These are phyloP conservation scores for Triplophysa yarkandensis DNA, from an alignment of 2,797 vertebrate genomes.

Conservation along the genomic window DNA sequence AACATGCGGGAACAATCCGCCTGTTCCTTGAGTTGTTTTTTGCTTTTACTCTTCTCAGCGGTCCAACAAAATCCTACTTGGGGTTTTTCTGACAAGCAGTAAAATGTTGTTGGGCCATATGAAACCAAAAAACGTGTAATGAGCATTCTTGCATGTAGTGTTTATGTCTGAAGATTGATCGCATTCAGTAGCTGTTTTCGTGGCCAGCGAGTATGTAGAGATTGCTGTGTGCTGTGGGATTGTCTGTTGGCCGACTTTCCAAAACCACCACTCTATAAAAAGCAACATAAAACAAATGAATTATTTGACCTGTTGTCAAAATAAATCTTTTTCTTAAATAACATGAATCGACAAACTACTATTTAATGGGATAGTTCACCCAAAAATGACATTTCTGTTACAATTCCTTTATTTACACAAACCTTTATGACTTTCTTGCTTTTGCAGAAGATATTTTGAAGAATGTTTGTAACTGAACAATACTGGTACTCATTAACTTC, in stretches of 20 bases:
- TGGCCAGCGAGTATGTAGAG: constrained; percentile 97
- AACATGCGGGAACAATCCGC: not conserved
- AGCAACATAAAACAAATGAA: constrained; percentile 35
- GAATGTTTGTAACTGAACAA: no score
- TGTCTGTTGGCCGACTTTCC: constrained; percentile 95
- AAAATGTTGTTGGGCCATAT: not conserved
- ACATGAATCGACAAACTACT: no score
- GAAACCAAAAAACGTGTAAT: not conserved
- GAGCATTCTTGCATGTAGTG: constrained; percentile 13
- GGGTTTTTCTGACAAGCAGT: not conserved
- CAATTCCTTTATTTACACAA: no score
- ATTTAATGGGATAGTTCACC: not conserved
- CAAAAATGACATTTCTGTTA: no score
- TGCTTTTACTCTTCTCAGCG: not conserved
- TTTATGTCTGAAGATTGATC: constrained; percentile 23
- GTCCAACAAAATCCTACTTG: not conserved
- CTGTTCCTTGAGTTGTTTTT: not conserved
- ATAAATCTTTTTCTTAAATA: not conserved
- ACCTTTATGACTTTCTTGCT: no score
- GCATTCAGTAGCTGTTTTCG: constrained; percentile 95
- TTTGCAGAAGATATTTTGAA: no score
- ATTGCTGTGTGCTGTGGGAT: constrained; percentile 97
- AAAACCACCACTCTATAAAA: constrained; percentile 90
- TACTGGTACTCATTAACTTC: no score
- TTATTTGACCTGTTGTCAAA: not conserved